phyloP scores from a whole-genome alignment of 1,140 invertebrate species.

The Drosophila sucinea region DNA sequence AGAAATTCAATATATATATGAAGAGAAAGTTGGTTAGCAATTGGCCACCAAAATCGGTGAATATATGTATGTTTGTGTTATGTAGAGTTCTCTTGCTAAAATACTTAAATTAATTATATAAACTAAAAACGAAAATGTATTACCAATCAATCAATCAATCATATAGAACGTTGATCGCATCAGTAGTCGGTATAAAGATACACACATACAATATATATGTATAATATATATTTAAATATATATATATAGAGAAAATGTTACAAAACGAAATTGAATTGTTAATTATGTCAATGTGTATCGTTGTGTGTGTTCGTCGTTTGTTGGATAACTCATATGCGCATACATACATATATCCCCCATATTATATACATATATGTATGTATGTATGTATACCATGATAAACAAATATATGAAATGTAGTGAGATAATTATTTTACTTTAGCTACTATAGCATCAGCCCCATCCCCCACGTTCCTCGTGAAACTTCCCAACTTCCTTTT shows the following conservation, averaged over 20 bases:
- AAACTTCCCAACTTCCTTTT: neutral
- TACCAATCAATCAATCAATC: slow-evolving; percentile 43
- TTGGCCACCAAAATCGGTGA: slow-evolving; percentile 5
- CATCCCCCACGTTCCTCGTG: neutral
- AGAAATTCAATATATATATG: too few species aligned
- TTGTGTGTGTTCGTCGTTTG: slow-evolving; percentile 10
- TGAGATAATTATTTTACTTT: slow-evolving; percentile 4
- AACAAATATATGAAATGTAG: neutral
- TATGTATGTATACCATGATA: neutral
- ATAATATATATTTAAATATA: neutral
- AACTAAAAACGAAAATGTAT: slow-evolving; percentile 13
- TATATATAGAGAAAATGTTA: slow-evolving; percentile 2
- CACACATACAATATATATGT: slow-evolving; percentile 19
- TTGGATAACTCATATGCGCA: slow-evolving; percentile 4
- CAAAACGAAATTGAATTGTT: slow-evolving; percentile 11
- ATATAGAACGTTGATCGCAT: slow-evolving; percentile 41
- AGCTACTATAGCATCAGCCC: neutral
- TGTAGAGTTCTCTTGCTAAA: slow-evolving; percentile 2
- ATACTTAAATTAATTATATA: slow-evolving; percentile 30
- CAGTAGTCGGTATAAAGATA: slow-evolving; percentile 30
- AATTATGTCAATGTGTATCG: neutral
- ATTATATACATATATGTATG: neutral
- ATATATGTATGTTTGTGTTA: slow-evolving; percentile 13
- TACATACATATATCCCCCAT: slow-evolving; percentile 5
- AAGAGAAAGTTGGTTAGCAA: neutral